Conservation (phyloP, 2,113 vertebrate species). For the Thunnus thynnus region DNA sequence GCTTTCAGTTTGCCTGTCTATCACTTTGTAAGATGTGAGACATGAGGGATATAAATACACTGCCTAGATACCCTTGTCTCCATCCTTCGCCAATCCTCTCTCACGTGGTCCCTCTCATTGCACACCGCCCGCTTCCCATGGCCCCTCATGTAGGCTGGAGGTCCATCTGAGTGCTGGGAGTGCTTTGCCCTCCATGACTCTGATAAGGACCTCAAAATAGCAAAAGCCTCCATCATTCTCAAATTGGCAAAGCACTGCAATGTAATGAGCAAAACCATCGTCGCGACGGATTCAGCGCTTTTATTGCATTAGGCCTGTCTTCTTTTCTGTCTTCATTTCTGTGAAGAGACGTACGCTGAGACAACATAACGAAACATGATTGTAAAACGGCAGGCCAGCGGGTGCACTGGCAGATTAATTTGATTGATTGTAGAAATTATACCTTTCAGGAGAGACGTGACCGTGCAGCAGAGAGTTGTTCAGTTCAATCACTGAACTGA, state of each 20-base stretch:
- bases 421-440: conserved; percentile 41
- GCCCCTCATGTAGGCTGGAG: conserved; percentile 39
- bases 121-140: conserved; percentile 28
- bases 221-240: conserved; percentile 56
- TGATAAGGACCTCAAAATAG: conserved; percentile 73
- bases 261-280: conserved; percentile 32
- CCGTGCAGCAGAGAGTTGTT: conserved; percentile 27
- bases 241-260: conserved; percentile 37
- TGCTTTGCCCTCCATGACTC: conserved; percentile 45
- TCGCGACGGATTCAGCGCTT: conserved; percentile 24
- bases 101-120: conserved; percentile 61
- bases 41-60: conserved; percentile 83
- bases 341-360: background rate
- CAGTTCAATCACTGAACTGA: conserved; percentile 16
- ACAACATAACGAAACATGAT: background rate
- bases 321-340: conserved; percentile 17
- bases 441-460: conserved; percentile 37
- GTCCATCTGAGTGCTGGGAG: conserved; percentile 51
- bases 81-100: conserved; percentile 64
- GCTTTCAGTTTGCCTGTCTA: conserved; percentile 79
- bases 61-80: conserved; percentile 75
- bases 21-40: conserved; percentile 80
- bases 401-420: background rate
- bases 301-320: conserved; percentile 43
- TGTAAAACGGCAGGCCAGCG: background rate